A percentile compares a stretch with the other conserved stretches of the same genome.
phyloP scores from a whole-genome alignment of 2,888 invertebrate genomes.

The Drosophila quinaria region DNA sequence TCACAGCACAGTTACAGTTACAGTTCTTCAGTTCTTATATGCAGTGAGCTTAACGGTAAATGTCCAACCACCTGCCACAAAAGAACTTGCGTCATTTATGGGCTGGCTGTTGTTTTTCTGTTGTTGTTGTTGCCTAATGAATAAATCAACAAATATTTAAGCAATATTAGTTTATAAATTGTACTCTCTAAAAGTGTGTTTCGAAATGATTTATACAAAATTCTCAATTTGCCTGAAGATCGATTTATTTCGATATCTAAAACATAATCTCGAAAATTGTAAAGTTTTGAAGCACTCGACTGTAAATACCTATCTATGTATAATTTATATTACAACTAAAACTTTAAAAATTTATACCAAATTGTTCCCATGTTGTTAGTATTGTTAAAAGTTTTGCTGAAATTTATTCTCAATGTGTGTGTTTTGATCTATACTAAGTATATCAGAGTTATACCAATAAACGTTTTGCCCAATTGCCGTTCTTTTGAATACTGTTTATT shows the following conservation, averaged over 20 bases:
- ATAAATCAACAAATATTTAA: constrained; percentile 34
- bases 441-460: constrained; percentile 53
- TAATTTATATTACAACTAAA: constrained; percentile 41
- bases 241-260: neutral
- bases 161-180: constrained; percentile 34
- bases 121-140: constrained; percentile 36
- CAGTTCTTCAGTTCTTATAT: constrained; percentile 11
- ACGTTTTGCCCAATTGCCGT: constrained; percentile 58
- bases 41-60: constrained; percentile 56
- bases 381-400: constrained; percentile 61
- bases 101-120: constrained; percentile 62
- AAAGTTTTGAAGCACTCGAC: constrained; percentile 53
- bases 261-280: neutral
- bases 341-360: constrained; percentile 39
- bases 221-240: neutral
- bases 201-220: constrained; percentile 44
- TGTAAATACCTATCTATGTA: constrained; percentile 57
- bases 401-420: constrained; percentile 51
- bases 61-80: constrained; percentile 43
- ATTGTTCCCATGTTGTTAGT: constrained; percentile 69
- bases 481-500: constrained; percentile 57
- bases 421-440: constrained; percentile 22
- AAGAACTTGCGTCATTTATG: constrained; percentile 60
- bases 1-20: constrained; percentile 4
- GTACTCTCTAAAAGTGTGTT: constrained; percentile 56